Evolutionary conservation across 2,113 vertebrate species (phyloP), one percentile per base, ranked within the genome.

Genomic region (Daubentonia madagascariensis): DNA sequence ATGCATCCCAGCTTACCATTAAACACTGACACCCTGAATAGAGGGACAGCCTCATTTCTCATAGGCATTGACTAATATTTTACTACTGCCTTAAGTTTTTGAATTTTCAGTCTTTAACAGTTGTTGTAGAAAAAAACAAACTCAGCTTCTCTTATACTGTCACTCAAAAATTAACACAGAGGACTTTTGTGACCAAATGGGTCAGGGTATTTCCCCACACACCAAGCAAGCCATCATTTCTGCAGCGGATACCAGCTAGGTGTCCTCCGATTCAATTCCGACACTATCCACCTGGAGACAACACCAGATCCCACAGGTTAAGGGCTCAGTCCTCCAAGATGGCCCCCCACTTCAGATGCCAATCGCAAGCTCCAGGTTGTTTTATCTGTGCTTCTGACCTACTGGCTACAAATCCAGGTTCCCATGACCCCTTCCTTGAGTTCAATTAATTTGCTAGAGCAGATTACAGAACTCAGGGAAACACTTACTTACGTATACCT

Each of bases 31-130:
- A 99, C 99, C 99, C 99, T 98, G 99, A 99, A 98, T 98, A 99
- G 99, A 99, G 99, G 99, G 99, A 99, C 99, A 99, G 99, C 98
- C 98, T 99, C 99, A 99, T 99, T 99, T 99, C 99, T 99, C 99
- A 99, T 95, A 98, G 99, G 98, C 99, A 99, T 94, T 99, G 99
- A 99, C 99, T 99, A 99, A 99, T 99, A 99, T 99, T 99, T 99
- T 99, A 99, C 99, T 98, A 99, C 99, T 99, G 99, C 99, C 99
- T 99, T 99, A 99, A 99, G 99, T 99, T 99, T 99, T 99, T 99
- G 99, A 99, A 99, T 99, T 99, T 99, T 98, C 97, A 98, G 98
- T 98, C 98, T 98, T 99, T 99, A 99, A 99, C 99, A 99, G 98
- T 95, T 97, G 35, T 50, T 35, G 30, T 50, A 50, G 75, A 22